These are phyloP conservation scores for Paracentrotus lividus DNA, from an alignment of 53 echinoderm and acorn worm species.

Conservation along the genomic window DNA sequence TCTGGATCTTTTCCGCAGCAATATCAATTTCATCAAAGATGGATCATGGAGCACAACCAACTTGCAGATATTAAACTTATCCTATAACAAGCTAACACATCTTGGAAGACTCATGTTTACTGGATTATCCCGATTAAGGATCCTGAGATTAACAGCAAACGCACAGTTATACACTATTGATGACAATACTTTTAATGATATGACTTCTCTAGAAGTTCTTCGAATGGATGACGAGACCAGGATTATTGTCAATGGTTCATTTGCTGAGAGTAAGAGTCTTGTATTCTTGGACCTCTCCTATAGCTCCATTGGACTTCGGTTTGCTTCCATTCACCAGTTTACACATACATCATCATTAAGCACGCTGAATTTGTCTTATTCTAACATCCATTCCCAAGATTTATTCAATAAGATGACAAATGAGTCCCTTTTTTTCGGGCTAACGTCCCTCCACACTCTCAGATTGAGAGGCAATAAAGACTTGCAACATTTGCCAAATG, in stretches of 20 bases:
- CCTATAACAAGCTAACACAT: not conserved
- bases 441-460: not conserved
- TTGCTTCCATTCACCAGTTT: constrained; percentile 8
- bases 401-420: not conserved
- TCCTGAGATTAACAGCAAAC: not conserved
- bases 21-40: not conserved
- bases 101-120: not conserved
- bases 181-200: not conserved
- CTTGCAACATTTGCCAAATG: not conserved
- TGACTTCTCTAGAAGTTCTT: not conserved
- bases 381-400: not conserved
- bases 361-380: not conserved
- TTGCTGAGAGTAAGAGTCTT: not conserved
- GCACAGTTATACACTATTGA: not conserved
- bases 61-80: not conserved
- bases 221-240: not conserved
- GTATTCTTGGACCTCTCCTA: not conserved
- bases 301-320: not conserved
- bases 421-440: not conserved
- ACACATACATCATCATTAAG: constrained; percentile 6
- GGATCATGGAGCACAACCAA: not conserved
- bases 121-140: not conserved
- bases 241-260: not conserved
- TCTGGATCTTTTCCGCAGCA: constrained; percentile 1
- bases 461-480: not conserved